Conservation (phyloP, 2,888 invertebrate genomes). For the Serrognathus titanus region DNA sequence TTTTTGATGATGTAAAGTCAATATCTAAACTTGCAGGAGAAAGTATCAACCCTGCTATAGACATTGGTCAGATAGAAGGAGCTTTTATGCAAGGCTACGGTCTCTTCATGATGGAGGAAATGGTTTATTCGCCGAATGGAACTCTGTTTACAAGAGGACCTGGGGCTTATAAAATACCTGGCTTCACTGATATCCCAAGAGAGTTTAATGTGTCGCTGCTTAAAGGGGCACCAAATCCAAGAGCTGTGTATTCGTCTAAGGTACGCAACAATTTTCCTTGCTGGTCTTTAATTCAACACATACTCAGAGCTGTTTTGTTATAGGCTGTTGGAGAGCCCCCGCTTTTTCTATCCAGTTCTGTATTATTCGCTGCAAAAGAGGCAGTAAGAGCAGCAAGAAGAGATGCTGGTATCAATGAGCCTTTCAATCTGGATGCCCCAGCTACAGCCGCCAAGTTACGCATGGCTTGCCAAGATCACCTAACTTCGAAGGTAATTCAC, state of each 20-base stretch:
- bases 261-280: slow-evolving; percentile 48
- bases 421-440: slow-evolving; percentile 74
- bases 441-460: slow-evolving; percentile 86
- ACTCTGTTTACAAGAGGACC: slow-evolving; percentile 82
- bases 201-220: slow-evolving; percentile 91
- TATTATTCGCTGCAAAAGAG: slow-evolving; percentile 85
- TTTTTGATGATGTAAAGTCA: too few species aligned
- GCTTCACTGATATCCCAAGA: slow-evolving; percentile 85
- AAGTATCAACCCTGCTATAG: slow-evolving; percentile 94
- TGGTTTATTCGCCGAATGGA: slow-evolving; percentile 82
- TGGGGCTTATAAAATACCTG: slow-evolving; percentile 91
- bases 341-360: slow-evolving; percentile 82
- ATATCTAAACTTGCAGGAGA: slow-evolving; percentile 45
- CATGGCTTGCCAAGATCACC: slow-evolving; percentile 82
- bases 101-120: slow-evolving; percentile 84
- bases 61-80: slow-evolving; percentile 95
- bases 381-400: slow-evolving; percentile 77
- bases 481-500: slow-evolving; percentile 62
- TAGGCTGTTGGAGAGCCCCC: slow-evolving; percentile 97
- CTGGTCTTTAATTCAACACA: not conserved
- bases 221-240: slow-evolving; percentile 82
- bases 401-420: slow-evolving; percentile 57
- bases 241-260: slow-evolving; percentile 94
- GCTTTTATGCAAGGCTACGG: slow-evolving; percentile 94
- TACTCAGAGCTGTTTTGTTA: too few species aligned